phyloP scores from a whole-genome alignment of 2,888 invertebrate species.

The Chymomyza amoena region DNA sequence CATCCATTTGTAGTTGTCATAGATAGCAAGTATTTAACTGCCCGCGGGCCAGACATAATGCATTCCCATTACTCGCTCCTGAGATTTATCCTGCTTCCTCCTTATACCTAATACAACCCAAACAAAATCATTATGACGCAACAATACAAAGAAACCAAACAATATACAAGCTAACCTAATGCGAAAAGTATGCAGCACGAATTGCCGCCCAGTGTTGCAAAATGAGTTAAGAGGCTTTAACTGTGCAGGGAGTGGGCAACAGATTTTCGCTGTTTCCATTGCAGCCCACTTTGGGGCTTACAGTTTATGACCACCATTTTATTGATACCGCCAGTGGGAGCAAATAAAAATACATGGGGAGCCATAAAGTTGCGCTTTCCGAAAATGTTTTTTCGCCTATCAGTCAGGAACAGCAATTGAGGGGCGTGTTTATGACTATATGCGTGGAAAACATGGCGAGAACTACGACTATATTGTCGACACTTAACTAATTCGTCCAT shows the following conservation, averaged over 20 bases:
- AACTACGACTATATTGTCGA: constrained; percentile 43
- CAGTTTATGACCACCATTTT: constrained; percentile 66
- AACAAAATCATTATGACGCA: constrained; percentile 58
- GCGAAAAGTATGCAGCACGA: constrained; percentile 12
- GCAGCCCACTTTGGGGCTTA: constrained; percentile 36
- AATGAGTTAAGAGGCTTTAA: neutral
- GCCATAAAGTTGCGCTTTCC: neutral
- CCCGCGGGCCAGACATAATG: neutral
- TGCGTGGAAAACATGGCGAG: constrained; percentile 25
- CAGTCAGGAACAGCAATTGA: constrained; percentile 16
- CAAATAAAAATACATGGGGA: constrained; percentile 38
- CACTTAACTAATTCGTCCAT: constrained; percentile 50
- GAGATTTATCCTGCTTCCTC: neutral
- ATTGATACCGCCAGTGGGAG: constrained; percentile 69
- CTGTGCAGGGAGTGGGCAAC: constrained; percentile 26
- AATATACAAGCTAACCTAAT: neutral
- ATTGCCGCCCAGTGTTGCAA: constrained; percentile 19
- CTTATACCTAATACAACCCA: constrained; percentile 45
- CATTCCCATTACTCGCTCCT: neutral
- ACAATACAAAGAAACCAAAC: constrained; percentile 9
- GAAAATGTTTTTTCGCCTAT: neutral
- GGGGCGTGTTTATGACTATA: constrained; percentile 53
- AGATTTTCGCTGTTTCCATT: constrained; percentile 2
- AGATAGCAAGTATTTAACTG: neutral
- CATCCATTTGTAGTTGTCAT: neutral